Evolutionary conservation across 2,797 vertebrate species (phyloP).

Genomic region (Catostomus latipinnis): DNA sequence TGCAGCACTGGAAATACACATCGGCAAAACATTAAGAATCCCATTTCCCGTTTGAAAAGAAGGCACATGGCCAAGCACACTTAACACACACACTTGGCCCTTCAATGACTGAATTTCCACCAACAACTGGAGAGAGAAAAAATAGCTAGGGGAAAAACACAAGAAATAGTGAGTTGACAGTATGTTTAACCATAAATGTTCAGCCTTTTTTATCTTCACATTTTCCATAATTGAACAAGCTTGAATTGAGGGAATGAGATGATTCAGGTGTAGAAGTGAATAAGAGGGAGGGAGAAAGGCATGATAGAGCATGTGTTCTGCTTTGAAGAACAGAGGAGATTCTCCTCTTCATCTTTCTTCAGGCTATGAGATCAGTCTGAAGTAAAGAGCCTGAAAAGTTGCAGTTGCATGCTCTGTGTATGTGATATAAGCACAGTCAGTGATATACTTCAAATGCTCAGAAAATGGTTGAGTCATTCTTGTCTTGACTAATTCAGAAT

Average conservation of each 20-base stretch:
- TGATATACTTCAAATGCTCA: too few species aligned
- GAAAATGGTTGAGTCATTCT: conserved; percentile 22
- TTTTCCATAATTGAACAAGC: conserved; percentile 27
- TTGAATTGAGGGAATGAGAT: conserved; percentile 13
- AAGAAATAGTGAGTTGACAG: not conserved
- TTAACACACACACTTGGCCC: conserved; percentile 5
- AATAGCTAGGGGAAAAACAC: not conserved
- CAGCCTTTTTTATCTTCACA: conserved; percentile 3
- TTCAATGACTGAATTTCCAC: conserved; percentile 1
- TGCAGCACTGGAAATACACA: conserved; percentile 41
- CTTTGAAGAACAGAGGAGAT: conserved; percentile 54
- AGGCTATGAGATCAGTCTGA: conserved; percentile 34
- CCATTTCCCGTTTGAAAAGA: conserved; percentile 15
- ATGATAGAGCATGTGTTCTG: conserved; percentile 42
- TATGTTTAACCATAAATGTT: conserved; percentile 33
- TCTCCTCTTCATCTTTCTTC: conserved; percentile 38
- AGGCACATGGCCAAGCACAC: not conserved
- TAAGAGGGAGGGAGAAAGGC: conserved; percentile 28
- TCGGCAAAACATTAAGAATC: conserved; percentile 8
- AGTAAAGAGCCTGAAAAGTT: conserved; percentile 11
- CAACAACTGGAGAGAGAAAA: conserved; percentile 6
- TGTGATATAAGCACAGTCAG: conserved; percentile 2
- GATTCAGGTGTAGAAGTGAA: conserved; percentile 5
- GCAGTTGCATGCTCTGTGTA: not conserved
- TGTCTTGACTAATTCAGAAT: not conserved